Percentiles rank a stretch among this genome's conserved stretches.
phyloP scores from a whole-genome alignment of 2,888 invertebrate genomes.

The Hyppa rectilinea region DNA sequence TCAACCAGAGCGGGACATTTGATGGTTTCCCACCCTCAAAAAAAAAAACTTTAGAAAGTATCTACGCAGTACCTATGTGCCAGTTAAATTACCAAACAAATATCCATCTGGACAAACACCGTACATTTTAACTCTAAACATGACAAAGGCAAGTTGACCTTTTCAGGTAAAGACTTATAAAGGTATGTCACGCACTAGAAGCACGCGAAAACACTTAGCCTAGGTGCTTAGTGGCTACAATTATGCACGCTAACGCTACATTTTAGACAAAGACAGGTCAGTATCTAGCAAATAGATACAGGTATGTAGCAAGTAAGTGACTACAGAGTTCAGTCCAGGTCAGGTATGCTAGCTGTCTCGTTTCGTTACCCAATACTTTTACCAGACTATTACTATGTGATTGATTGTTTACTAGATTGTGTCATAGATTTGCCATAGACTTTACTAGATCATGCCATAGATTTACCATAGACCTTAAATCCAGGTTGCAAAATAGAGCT shows the following conservation, averaged over 20 bases:
- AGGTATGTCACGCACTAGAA: slow-evolving; percentile 32
- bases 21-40: too few relatives aligned
- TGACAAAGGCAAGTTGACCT: slow-evolving; percentile 41
- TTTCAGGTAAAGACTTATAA: slow-evolving; percentile 26
- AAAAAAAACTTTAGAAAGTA: too few relatives aligned
- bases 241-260: slow-evolving; percentile 17
- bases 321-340: slow-evolving; percentile 32
- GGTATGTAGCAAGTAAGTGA: slow-evolving; percentile 8
- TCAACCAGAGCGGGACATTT: too few relatives aligned
- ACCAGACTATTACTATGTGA: slow-evolving; percentile 1
- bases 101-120: neutral
- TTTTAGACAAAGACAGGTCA: slow-evolving; percentile 36
- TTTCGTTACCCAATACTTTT: slow-evolving; percentile 28
- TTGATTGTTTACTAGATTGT: slow-evolving; percentile 4
- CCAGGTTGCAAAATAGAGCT: too few relatives aligned
- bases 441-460: neutral
- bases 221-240: slow-evolving; percentile 19
- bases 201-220: slow-evolving; percentile 54
- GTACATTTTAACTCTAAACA: slow-evolving; percentile 10
- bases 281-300: slow-evolving; percentile 22
- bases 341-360: slow-evolving; percentile 11
- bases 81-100: neutral
- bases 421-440: neutral
- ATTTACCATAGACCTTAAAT: neutral
- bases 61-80: too few relatives aligned